Evolutionary conservation across 2,113 vertebrate genomes (phyloP).

Genomic region (Indri indri): DNA sequence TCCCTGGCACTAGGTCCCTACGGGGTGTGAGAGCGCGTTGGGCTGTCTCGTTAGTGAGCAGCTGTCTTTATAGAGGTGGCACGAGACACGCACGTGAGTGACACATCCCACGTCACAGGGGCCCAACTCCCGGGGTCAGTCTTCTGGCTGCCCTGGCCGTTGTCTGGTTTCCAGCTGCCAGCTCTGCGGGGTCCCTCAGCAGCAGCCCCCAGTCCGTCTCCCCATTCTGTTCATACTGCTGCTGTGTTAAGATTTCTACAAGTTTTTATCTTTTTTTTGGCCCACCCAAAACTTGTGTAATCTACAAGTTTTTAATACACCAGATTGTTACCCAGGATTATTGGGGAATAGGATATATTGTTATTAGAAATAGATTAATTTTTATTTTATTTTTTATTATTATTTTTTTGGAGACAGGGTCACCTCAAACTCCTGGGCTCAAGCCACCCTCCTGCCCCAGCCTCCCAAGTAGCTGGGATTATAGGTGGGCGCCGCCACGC

Average conservation of each 20-base stretch:
- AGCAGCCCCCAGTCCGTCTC: neutral
- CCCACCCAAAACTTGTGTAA: too few relatives aligned
- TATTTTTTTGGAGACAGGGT: too few relatives aligned
- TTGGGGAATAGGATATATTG: neutral
- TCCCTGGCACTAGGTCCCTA: neutral
- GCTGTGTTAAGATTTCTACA: fast-evolving
- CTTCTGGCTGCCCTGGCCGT: fast-evolving
- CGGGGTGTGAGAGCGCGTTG: neutral
- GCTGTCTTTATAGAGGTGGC: fast-evolving
- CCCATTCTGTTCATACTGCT: too few relatives aligned
- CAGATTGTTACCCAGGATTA: neutral
- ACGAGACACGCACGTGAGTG: too few relatives aligned
- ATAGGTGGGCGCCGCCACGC: too few relatives aligned
- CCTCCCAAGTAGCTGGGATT: too few relatives aligned
- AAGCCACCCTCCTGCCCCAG: too few relatives aligned
- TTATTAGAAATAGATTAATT: neutral
- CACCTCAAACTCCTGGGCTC: too few relatives aligned
- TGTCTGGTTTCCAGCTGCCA: too few relatives aligned
- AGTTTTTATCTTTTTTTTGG: neutral
- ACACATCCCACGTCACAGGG: fast-evolving
- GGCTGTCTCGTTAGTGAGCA: neutral
- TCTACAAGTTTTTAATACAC: neutral
- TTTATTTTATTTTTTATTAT: neutral
- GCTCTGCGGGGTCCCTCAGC: neutral
- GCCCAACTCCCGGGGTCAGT: fast-evolving